Conservation (phyloP, 2,888 invertebrate species). For the Lydus trimaculatus region DNA sequence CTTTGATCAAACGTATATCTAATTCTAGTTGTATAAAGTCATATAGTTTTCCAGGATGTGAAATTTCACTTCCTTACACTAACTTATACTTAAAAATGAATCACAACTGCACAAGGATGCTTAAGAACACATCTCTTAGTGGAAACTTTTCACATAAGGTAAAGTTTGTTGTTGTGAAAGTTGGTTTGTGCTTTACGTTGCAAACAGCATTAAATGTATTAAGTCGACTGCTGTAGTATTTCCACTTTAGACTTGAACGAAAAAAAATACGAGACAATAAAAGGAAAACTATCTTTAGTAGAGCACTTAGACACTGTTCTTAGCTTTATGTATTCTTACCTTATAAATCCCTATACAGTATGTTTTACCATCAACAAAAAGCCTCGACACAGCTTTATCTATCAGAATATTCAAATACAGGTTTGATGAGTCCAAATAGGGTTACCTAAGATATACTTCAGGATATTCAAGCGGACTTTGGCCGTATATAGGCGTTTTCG, state of each 20-base stretch:
- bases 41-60: neutral
- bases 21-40: neutral
- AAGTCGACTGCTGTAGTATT: constrained; percentile 10
- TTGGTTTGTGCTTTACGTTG: constrained; percentile 12
- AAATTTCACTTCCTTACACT: constrained; percentile 10
- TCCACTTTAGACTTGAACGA: neutral
- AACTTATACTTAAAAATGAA: constrained; percentile 40
- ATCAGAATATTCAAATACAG: too few relatives aligned
- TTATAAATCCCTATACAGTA: too few relatives aligned
- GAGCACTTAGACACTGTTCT: neutral
- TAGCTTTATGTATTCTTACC: too few relatives aligned
- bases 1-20: constrained; percentile 25
- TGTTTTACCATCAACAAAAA: too few relatives aligned
- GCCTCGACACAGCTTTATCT: too few relatives aligned
- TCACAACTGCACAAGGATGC: constrained; percentile 34
- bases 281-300: neutral
- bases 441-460: too few relatives aligned
- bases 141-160: constrained; percentile 35
- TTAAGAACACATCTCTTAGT: constrained; percentile 31
- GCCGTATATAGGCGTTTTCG: too few relatives aligned
- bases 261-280: neutral
- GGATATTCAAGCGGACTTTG: too few relatives aligned
- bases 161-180: constrained; percentile 5
- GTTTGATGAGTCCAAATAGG: too few relatives aligned
- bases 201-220: constrained; percentile 25